Conservation (phyloP, 2,888 invertebrate genomes). For the Lasioglossum zephyrum region DNA sequence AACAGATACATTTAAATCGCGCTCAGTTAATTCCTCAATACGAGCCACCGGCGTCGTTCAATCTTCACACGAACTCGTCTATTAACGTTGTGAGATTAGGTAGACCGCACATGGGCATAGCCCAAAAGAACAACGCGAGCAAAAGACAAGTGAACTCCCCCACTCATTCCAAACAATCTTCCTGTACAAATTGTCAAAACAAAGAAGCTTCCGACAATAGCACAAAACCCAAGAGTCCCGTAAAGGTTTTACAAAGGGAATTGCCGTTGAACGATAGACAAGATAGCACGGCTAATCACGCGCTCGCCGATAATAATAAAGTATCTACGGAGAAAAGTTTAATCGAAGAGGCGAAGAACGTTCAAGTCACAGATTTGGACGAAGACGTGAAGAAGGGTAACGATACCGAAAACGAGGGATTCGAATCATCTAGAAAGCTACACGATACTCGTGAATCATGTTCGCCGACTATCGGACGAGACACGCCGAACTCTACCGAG, state of each 20-base stretch:
- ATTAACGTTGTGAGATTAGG: conserved; percentile 64
- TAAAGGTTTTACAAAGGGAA: conserved; percentile 72
- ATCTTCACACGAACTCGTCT: conserved; percentile 53
- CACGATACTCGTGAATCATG: conserved; percentile 31
- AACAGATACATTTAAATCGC: conserved; percentile 66
- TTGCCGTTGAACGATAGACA: conserved; percentile 50
- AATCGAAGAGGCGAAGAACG: conserved; percentile 55
- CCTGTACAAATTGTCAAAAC: conserved; percentile 60
- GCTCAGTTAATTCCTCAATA: conserved; percentile 68
- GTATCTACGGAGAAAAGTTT: conserved; percentile 31
- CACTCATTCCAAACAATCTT: conserved; percentile 65
- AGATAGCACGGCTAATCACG: conserved; percentile 52
- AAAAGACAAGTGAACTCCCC: conserved; percentile 74
- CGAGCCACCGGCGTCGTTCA: conserved; percentile 55
- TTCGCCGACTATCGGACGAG: conserved; percentile 18
- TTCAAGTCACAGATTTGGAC: conserved; percentile 74
- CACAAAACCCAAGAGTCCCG: conserved; percentile 74
- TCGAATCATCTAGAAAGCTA: conserved; percentile 41
- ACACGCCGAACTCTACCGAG: conserved; percentile 28
- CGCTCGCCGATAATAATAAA: conserved; percentile 48
- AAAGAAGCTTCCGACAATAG: conserved; percentile 65
- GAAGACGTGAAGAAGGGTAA: conserved; percentile 67
- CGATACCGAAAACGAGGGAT: conserved; percentile 22
- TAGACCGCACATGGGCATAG: conserved; percentile 71
- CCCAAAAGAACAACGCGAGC: conserved; percentile 70